Evolutionary conservation across 2,797 vertebrate genomes (phyloP).

Genomic region (Acanthornis magna): DNA sequence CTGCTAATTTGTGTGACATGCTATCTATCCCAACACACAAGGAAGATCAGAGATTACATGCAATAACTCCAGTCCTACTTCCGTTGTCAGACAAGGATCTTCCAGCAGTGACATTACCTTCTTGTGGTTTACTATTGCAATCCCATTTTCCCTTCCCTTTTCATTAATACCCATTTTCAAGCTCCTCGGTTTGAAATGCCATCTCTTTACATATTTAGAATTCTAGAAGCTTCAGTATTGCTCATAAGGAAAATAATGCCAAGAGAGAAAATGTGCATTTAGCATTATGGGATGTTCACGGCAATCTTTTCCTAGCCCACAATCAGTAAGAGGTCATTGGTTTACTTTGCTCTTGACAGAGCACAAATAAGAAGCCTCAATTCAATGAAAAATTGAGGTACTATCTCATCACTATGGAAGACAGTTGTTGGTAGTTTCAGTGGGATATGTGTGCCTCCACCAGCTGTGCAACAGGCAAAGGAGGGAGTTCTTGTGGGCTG

Average conservation of each 20-base stretch:
- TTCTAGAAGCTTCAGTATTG: neutral
- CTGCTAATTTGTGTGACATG: slow-evolving; percentile 8
- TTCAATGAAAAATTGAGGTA: neutral
- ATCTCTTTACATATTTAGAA: neutral
- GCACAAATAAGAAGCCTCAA: neutral
- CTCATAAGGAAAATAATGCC: neutral
- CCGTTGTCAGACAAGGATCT: slow-evolving; percentile 1
- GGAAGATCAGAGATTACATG: neutral
- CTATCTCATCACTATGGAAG: neutral
- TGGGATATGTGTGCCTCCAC: neutral
- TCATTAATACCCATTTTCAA: neutral
- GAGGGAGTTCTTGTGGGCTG: neutral
- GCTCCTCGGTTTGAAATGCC: neutral
- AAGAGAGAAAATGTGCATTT: neutral
- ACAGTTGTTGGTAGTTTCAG: neutral
- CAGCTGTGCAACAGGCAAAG: neutral
- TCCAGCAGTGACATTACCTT: neutral
- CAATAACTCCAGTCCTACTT: neutral
- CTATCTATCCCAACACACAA: neutral
- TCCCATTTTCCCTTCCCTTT: neutral
- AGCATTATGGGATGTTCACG: neutral
- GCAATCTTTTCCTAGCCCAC: neutral
- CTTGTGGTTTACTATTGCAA: slow-evolving; percentile 13
- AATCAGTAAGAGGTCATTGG: neutral
- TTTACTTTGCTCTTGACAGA: neutral